A percentile compares a stretch with the other conserved stretches of the same genome.
Conservation (phyloP, 2,888 invertebrate genomes). For the Onthophagus sagittarius region DNA sequence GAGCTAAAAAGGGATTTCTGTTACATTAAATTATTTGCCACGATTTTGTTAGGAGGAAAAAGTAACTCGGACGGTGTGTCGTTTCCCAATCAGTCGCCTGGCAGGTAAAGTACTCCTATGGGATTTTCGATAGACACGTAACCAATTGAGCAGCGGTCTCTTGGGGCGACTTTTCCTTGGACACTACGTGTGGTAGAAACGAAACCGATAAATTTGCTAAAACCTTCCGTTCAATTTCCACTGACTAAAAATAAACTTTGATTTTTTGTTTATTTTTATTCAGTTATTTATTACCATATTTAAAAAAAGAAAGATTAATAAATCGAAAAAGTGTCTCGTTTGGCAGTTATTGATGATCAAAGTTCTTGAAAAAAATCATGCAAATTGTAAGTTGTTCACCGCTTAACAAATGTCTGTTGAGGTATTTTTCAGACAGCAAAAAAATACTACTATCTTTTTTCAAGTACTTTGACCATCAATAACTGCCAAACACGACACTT, state of each 20-base stretch:
- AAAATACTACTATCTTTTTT: too few species aligned
- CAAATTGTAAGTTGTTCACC: too few species aligned
- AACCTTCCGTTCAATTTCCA: neutral
- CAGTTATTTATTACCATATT: too few species aligned
- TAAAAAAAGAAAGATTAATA: too few species aligned
- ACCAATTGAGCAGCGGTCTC: slow-evolving; percentile 47
- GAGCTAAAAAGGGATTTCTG: neutral
- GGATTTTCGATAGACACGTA: slow-evolving; percentile 45
- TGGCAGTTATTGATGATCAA: too few species aligned
- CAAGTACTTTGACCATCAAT: too few species aligned
- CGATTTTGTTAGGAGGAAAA: neutral
- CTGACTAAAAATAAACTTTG: neutral
- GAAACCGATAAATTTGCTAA: neutral
- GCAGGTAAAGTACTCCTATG: slow-evolving; percentile 49
- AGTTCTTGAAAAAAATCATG: too few species aligned
- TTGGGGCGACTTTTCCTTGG: slow-evolving; percentile 28
- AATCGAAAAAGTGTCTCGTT: too few species aligned
- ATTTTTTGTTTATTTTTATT: too few species aligned
- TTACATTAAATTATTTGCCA: neutral
- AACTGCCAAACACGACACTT: too few species aligned
- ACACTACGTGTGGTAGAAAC: neutral
- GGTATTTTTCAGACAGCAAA: too few species aligned
- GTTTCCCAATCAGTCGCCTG: slow-evolving; percentile 49
- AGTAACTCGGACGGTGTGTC: slow-evolving; percentile 20
- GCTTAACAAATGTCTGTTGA: too few species aligned